Evolutionary conservation across 2,888 invertebrate genomes (phyloP).

Genomic region (Heliconius ismenius): DNA sequence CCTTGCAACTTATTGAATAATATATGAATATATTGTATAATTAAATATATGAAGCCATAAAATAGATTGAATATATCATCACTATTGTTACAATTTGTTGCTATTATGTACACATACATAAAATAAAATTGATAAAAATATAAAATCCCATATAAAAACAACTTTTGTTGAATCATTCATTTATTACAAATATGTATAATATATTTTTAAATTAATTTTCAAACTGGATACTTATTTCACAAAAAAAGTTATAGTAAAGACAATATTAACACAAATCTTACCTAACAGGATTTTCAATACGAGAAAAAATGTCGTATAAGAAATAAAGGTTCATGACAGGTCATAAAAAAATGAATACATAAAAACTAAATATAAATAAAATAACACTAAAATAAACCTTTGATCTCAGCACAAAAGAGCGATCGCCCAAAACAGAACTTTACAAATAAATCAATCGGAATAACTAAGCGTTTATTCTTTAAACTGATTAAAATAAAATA

Average conservation of each 20-base stretch:
- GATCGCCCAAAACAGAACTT: neutral
- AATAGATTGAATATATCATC: neutral
- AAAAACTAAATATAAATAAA: neutral
- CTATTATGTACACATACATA: no score
- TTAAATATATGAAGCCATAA: no score
- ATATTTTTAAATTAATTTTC: no score
- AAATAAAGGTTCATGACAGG: neutral
- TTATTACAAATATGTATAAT: no score
- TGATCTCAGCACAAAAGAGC: neutral
- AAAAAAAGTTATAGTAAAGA: no score
- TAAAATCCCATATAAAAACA: no score
- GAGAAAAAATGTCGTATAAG: neutral
- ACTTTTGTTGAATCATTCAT: no score
- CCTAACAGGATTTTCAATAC: neutral
- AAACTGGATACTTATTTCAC: neutral
- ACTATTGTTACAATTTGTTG: neutral
- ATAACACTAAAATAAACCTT: neutral
- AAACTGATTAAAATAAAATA: slow-evolving; percentile 10
- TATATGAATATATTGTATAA: no score
- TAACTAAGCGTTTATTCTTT: neutral
- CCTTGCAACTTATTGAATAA: no score
- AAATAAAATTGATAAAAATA: no score
- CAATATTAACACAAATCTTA: no score
- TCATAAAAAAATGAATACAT: neutral
- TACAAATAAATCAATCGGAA: neutral